phyloP scores from a whole-genome alignment of 2,888 invertebrate genomes.

The Congeria kusceri region DNA sequence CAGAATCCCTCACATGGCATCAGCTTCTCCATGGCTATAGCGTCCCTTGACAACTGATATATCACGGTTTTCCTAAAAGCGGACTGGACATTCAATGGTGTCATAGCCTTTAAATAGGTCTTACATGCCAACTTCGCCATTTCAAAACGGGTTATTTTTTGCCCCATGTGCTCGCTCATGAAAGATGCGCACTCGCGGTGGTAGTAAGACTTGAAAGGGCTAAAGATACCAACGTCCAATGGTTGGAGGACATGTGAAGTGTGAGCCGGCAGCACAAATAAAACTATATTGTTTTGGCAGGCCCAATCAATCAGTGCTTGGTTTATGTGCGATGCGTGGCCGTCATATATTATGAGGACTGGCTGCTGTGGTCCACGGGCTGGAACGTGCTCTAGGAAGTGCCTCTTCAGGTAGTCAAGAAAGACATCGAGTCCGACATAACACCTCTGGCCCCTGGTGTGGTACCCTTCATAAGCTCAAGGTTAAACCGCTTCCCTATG shows the following conservation, averaged over 20 bases:
- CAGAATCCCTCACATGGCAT: constrained; percentile 5
- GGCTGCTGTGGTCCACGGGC: constrained; percentile 8
- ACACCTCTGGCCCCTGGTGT: too few relatives aligned
- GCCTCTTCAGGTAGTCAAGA: too few relatives aligned
- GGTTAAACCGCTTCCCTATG: too few relatives aligned
- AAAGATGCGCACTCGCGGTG: constrained; percentile 8
- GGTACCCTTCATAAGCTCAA: too few relatives aligned
- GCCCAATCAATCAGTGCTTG: constrained; percentile 30
- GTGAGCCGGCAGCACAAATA: constrained; percentile 35
- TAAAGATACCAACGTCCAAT: constrained; percentile 29
- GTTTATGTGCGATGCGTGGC: constrained; percentile 14
- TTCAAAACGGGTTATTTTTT: constrained; percentile 72
- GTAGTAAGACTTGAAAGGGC: constrained; percentile 23
- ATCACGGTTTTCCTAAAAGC: constrained; percentile 46
- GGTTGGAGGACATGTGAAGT: constrained; percentile 35
- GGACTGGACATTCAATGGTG: constrained; percentile 32
- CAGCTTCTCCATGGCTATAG: background rate
- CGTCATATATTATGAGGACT: constrained; percentile 31
- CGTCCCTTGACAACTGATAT: constrained; percentile 17
- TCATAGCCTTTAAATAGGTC: constrained; percentile 31
- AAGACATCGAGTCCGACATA: too few relatives aligned
- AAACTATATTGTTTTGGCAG: constrained; percentile 18
- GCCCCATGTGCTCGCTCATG: constrained; percentile 72
- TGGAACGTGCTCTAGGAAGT: too few relatives aligned
- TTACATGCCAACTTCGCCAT: constrained; percentile 36